Evolutionary conservation across 2,888 invertebrate genomes (phyloP).

Genomic region (Stenodera caucasica): DNA sequence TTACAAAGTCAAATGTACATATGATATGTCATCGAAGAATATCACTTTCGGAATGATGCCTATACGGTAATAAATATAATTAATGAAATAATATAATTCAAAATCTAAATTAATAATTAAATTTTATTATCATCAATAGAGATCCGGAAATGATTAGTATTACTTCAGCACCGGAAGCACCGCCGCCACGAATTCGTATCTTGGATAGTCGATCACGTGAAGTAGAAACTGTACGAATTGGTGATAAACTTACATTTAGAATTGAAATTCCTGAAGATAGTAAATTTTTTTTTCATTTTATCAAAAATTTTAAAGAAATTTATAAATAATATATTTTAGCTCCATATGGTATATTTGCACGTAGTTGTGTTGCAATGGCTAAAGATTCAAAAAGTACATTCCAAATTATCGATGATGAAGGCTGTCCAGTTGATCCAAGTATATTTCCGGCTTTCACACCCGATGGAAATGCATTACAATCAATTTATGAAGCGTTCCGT

Average conservation of each 20-base stretch:
- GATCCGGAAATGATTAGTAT: constrained; percentile 97
- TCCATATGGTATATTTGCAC: constrained; percentile 93
- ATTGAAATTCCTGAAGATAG: constrained; percentile 96
- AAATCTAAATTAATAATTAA: background rate
- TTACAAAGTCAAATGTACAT: constrained; percentile 94
- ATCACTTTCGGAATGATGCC: constrained; percentile 98
- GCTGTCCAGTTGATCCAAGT: constrained; percentile 89
- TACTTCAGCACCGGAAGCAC: constrained; percentile 92
- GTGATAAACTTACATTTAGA: constrained; percentile 91
- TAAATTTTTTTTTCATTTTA: constrained; percentile 53
- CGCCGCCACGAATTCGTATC: constrained; percentile 90
- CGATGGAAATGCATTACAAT: constrained; percentile 87
- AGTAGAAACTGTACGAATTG: constrained; percentile 92
- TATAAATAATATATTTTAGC: constrained; percentile 61
- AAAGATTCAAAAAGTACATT: constrained; percentile 95
- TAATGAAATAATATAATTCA: background rate
- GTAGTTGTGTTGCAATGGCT: constrained; percentile 96
- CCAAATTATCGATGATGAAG: constrained; percentile 94
- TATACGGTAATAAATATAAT: constrained; percentile 67
- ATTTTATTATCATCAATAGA: constrained; percentile 54
- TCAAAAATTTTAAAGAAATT: background rate
- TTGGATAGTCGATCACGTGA: constrained; percentile 83
- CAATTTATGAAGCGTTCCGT: constrained; percentile 91
- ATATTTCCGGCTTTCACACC: constrained; percentile 93
- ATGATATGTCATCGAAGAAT: constrained; percentile 95